Conservation (phyloP, 2,113 vertebrate genomes). For the Machaerirhynchus nigripectus region DNA sequence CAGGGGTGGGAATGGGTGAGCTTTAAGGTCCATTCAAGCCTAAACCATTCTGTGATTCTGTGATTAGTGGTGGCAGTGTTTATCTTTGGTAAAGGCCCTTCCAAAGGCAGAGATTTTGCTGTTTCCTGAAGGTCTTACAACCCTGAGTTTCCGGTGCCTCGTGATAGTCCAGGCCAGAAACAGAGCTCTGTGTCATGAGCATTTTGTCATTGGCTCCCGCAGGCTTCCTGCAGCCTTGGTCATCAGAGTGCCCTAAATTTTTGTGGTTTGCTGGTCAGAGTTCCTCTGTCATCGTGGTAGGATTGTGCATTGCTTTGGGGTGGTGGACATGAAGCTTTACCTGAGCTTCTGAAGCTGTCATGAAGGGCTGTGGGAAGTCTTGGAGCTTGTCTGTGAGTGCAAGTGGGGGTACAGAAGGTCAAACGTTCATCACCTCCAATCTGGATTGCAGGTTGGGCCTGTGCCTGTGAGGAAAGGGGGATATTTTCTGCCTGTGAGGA, state of each 20-base stretch:
- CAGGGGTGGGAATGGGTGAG: accelerated
- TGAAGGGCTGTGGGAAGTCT: background rate
- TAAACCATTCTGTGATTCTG: background rate
- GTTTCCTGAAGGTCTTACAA: background rate
- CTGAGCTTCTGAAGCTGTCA: background rate
- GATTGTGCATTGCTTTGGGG: background rate
- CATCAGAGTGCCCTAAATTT: background rate
- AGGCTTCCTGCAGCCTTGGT: background rate
- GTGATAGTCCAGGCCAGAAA: background rate
- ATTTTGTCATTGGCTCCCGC: accelerated
- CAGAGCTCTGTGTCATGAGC: background rate
- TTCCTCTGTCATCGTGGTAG: background rate
- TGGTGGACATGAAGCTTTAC: background rate
- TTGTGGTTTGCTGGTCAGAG: background rate
- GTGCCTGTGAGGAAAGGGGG: background rate
- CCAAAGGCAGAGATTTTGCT: background rate
- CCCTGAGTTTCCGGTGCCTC: background rate
- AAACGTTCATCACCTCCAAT: background rate
- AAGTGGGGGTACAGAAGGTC: background rate
- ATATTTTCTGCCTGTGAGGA: background rate
- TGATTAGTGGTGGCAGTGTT: background rate
- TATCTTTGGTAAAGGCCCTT: background rate
- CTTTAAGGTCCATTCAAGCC: background rate
- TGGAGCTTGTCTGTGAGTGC: background rate
- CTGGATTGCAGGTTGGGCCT: background rate